Conservation (phyloP, 2,888 invertebrate species). For the Plagiodera versicolora region DNA sequence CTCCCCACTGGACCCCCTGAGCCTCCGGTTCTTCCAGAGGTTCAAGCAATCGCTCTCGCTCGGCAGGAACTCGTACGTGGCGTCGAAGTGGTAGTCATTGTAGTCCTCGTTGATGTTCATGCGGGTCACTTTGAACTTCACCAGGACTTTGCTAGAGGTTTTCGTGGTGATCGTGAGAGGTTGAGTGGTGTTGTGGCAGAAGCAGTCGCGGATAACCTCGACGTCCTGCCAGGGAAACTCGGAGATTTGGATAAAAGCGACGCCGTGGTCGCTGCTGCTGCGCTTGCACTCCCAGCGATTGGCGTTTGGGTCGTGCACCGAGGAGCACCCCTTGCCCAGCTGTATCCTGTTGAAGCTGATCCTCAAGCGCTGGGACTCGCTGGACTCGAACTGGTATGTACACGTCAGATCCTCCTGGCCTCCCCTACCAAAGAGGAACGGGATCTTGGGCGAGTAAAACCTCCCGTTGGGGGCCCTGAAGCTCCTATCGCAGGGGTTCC, state of each 20-base stretch:
- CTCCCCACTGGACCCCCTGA: conserved; percentile 74
- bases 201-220: conserved; percentile 70
- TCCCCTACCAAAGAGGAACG: conserved; percentile 81
- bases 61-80: conserved; percentile 68
- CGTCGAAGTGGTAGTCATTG: conserved; percentile 77
- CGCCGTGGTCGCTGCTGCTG: conserved; percentile 41
- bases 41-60: conserved; percentile 65
- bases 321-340: conserved; percentile 70
- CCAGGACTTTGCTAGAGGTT: conserved; percentile 70
- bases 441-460: conserved; percentile 76
- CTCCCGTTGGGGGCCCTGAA: conserved; percentile 58
- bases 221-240: conserved; percentile 71
- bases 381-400: conserved; percentile 73
- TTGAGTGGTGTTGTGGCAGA: conserved; percentile 68
- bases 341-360: conserved; percentile 69
- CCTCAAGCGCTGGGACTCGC: conserved; percentile 68
- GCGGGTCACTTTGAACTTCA: conserved; percentile 72
- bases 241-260: conserved; percentile 56
- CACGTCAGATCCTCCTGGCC: conserved; percentile 77
- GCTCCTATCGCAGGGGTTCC: conserved; percentile 66
- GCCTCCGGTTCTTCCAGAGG: conserved; percentile 65
- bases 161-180: conserved; percentile 68
- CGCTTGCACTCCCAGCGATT: conserved; percentile 72
- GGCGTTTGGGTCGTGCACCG: conserved; percentile 67
- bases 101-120: conserved; percentile 84